Percentiles rank a stretch among this genome's conserved stretches.
Conservation (phyloP, 2,113 vertebrate genomes). For the Lampris megalopsis region DNA sequence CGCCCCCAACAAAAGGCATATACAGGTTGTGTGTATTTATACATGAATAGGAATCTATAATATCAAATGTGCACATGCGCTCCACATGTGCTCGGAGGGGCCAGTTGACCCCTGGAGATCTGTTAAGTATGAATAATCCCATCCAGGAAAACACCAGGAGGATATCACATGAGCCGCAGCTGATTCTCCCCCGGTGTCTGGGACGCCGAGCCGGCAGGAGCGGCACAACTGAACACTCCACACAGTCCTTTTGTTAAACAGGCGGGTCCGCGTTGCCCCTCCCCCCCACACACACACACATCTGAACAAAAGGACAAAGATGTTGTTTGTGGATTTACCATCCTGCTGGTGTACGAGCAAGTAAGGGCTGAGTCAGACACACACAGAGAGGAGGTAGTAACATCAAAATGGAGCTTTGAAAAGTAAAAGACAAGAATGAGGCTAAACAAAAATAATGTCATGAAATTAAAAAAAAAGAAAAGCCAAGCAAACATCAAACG, state of each 20-base stretch:
- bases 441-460: too few species aligned
- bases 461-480: too few species aligned
- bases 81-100: neutral
- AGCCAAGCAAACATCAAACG: too few species aligned
- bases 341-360: slow-evolving; percentile 20
- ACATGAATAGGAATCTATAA: neutral
- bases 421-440: slow-evolving; percentile 10
- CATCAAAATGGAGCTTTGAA: slow-evolving; percentile 13
- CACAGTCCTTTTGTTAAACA: neutral
- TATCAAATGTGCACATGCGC: neutral
- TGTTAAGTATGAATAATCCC: neutral
- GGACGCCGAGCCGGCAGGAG: slow-evolving; percentile 10
- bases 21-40: neutral
- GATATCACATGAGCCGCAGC: slow-evolving; percentile 58
- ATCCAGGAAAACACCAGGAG: slow-evolving; percentile 1
- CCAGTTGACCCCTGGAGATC: neutral
- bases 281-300: neutral
- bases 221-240: slow-evolving; percentile 2
- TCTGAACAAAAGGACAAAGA: slow-evolving; percentile 1
- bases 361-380: slow-evolving; percentile 10
- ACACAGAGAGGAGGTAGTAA: neutral
- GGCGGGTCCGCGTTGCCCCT: slow-evolving; percentile 9
- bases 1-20: slow-evolving; percentile 3
- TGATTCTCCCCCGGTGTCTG: slow-evolving; percentile 28
- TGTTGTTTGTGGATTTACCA: slow-evolving; percentile 26